Evolutionary conservation across 2,797 vertebrate species (phyloP).

Genomic region (Triplophysa yarkandensis): DNA sequence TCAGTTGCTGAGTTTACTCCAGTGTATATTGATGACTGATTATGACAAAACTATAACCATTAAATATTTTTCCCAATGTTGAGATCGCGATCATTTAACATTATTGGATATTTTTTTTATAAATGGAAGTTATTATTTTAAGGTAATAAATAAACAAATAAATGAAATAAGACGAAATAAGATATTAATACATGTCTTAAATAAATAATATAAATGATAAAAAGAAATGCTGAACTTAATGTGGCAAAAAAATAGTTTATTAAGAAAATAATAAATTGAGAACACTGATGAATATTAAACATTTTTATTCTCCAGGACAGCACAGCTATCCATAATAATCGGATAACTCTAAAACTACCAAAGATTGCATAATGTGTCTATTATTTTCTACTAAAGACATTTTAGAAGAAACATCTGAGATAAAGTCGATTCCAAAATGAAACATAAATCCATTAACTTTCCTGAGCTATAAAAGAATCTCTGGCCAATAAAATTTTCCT

Average conservation of each 20-base stretch:
- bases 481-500: not conserved
- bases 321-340: not conserved
- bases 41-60: no score
- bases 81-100: no score
- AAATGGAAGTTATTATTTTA: no score
- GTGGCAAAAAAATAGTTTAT: no score
- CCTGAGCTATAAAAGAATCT: not conserved
- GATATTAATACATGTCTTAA: no score
- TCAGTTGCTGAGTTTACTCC: not conserved
- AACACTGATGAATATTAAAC: no score
- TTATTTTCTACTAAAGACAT: not conserved
- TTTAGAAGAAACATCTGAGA: not conserved
- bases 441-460: slow-evolving; percentile 1
- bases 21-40: slow-evolving; percentile 6
- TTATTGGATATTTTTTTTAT: no score
- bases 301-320: not conserved
- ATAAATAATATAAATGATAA: no score
- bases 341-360: not conserved
- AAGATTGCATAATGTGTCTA: not conserved
- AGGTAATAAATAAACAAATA: no score
- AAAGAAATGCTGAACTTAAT: no score
- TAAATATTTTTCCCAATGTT: slow-evolving; percentile 1
- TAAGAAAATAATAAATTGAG: no score
- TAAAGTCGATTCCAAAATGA: not conserved
- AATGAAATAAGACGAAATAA: no score